Percentiles rank a stretch among this genome's conserved stretches.
These are phyloP conservation scores for Ephydatia muelleri DNA, from an alignment of 37 sponge, comb jelly and placozoan species.

Conservation along the genomic window DNA sequence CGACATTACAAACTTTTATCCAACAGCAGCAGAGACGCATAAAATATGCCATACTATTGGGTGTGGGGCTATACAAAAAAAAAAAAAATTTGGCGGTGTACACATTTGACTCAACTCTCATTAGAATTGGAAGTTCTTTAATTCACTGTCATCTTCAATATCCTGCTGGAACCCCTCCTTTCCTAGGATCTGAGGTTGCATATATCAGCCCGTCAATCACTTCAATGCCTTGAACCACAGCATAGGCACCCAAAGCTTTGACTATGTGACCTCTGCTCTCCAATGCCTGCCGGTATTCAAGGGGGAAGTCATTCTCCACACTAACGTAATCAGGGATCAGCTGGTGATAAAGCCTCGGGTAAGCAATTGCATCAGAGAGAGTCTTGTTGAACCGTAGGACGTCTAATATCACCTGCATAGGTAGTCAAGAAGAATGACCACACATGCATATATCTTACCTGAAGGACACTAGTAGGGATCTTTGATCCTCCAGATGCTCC, in stretches of 20 bases:
- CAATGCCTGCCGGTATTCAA: conserved; percentile 24
- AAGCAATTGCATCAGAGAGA: conserved; percentile 53
- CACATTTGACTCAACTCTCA: too few species aligned
- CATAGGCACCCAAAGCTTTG: not conserved
- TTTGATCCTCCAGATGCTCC: conserved; percentile 93
- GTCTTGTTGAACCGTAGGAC: conserved; percentile 45
- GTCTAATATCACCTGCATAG: conserved; percentile 63
- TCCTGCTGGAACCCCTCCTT: conserved; percentile 81
- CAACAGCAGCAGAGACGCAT: too few species aligned
- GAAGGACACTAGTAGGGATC: conserved; percentile 76
- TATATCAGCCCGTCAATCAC: conserved; percentile 27
- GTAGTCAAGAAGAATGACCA: not conserved
- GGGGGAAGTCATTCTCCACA: conserved; percentile 62
- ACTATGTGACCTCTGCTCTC: conserved; percentile 40
- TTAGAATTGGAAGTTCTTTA: too few species aligned
- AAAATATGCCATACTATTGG: too few species aligned
- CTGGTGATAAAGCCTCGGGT: conserved; percentile 77
- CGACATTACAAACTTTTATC: too few species aligned
- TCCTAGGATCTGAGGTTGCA: conserved; percentile 77
- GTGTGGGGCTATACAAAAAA: too few species aligned
- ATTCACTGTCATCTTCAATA: conserved; percentile 32
- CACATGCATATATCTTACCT: conserved; percentile 57
- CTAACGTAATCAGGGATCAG: conserved; percentile 67
- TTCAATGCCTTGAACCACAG: conserved; percentile 72
- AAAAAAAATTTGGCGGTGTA: too few species aligned